These are phyloP conservation scores for Todus mexicanus DNA, from an alignment of 2,797 vertebrate species.

Conservation along the genomic window DNA sequence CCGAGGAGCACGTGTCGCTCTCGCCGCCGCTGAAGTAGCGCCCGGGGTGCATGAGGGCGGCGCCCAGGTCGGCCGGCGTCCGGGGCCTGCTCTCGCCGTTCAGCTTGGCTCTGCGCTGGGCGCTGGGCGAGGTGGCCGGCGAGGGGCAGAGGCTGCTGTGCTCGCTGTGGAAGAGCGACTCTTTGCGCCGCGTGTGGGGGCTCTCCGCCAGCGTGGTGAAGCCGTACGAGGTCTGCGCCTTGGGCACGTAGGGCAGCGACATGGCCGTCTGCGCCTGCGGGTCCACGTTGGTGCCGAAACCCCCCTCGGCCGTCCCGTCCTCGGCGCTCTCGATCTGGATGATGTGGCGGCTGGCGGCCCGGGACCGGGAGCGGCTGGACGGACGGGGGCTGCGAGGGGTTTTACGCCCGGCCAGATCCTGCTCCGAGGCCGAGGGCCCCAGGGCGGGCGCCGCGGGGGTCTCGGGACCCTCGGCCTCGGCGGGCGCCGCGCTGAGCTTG, in stretches of 20 bases:
- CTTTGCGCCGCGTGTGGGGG: conserved; percentile 93
- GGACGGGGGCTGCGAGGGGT: conserved; percentile 85
- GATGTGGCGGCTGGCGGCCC: conserved; percentile 87
- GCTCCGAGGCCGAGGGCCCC: conserved; percentile 82
- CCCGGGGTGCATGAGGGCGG: conserved; percentile 87
- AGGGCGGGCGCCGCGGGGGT: conserved; percentile 70
- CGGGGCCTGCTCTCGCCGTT: conserved; percentile 76
- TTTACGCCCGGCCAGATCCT: conserved; percentile 78
- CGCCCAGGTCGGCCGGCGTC: conserved; percentile 79
- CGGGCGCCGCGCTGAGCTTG: conserved; percentile 82
- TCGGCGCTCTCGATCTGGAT: conserved; percentile 96
- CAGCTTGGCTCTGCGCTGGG: conserved; percentile 78
- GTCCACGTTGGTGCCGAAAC: too few species aligned
- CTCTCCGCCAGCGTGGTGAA: conserved; percentile 93
- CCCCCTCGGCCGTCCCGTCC: conserved; percentile 76
- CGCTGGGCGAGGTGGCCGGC: conserved; percentile 84
- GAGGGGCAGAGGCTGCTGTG: conserved; percentile 81
- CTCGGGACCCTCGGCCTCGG: conserved; percentile 73
- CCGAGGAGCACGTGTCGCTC: conserved; percentile 95
- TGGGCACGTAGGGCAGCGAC: conserved; percentile 92
- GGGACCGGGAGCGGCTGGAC: conserved; percentile 83
- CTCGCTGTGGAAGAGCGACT: conserved; percentile 95
- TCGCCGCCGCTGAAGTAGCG: conserved; percentile 94
- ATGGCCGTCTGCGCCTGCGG: conserved; percentile 92
- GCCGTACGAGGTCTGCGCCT: conserved; percentile 95